These are phyloP conservation scores for Folsomia candida DNA, from an alignment of 2,888 invertebrate genomes.

Conservation along the genomic window DNA sequence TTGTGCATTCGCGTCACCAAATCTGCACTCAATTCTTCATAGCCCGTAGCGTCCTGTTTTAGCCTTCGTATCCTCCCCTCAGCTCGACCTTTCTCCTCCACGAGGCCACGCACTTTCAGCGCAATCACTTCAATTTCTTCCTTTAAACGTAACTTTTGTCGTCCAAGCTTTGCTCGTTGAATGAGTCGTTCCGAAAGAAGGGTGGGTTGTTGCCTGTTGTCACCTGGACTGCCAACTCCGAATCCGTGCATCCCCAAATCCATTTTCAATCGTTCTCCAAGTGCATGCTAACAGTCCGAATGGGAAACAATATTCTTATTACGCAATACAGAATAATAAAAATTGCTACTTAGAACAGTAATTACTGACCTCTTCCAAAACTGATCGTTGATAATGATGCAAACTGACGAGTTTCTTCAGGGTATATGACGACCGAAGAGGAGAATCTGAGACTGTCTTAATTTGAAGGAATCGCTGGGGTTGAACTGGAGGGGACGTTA, in stretches of 20 bases:
- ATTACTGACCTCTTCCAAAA: constrained; percentile 46
- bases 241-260: constrained; percentile 42
- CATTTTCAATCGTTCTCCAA: constrained; percentile 39
- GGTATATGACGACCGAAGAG: constrained; percentile 39
- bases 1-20: constrained; percentile 68
- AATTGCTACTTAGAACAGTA: too few species aligned
- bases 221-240: constrained; percentile 17
- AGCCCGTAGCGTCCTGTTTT: constrained; percentile 63
- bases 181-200: constrained; percentile 16
- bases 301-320: not conserved
- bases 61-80: constrained; percentile 63
- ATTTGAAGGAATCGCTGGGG: constrained; percentile 22
- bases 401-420: constrained; percentile 41
- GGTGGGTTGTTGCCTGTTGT: not conserved
- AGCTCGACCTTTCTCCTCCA: constrained; percentile 68
- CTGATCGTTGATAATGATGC: constrained; percentile 44
- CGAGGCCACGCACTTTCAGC: constrained; percentile 67
- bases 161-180: constrained; percentile 29
- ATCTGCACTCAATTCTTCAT: constrained; percentile 69
- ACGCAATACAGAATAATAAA: too few species aligned
- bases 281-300: constrained; percentile 40
- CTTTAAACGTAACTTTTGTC: constrained; percentile 52
- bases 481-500: constrained; percentile 16
- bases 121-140: constrained; percentile 69
- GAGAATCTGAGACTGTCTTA: constrained; percentile 16